phyloP scores from a whole-genome alignment of 2,797 vertebrate genomes.

The Phataginus tetradactyla region DNA sequence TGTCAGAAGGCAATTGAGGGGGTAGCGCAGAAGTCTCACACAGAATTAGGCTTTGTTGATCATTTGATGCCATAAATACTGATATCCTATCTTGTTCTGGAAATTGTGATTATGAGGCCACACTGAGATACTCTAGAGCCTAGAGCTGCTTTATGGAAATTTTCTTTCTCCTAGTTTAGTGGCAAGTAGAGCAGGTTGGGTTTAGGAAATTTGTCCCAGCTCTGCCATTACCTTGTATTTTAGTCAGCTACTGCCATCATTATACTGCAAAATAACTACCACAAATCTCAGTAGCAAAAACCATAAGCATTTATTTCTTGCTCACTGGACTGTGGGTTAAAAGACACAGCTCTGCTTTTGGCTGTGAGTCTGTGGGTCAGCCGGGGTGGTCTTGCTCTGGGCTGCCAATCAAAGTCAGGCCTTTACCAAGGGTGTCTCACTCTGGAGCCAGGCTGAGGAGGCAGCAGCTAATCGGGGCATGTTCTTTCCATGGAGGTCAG shows the following conservation, averaged over 20 bases:
- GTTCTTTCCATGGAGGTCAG: background rate
- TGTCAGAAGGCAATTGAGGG: background rate
- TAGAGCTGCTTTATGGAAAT: background rate
- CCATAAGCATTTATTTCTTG: background rate
- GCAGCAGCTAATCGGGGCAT: too few relatives aligned
- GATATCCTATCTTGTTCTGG: background rate
- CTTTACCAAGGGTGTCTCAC: background rate
- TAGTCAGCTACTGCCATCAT: background rate
- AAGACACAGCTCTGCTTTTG: background rate
- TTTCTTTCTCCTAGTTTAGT: background rate
- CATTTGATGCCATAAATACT: background rate
- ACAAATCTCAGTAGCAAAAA: background rate
- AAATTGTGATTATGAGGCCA: background rate
- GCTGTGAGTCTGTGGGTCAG: background rate
- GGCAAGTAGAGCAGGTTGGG: background rate
- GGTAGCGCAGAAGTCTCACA: background rate
- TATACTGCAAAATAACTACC: background rate
- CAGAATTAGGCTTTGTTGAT: background rate
- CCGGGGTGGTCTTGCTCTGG: background rate
- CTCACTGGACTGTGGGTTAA: background rate
- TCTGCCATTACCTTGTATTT: background rate
- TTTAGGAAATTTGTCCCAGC: background rate
- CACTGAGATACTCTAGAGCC: background rate
- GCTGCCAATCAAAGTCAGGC: background rate
- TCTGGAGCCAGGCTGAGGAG: background rate